Evolutionary conservation across 2,797 vertebrate genomes (phyloP), one percentile per base, ranked within the genome.

Genomic region (Platyrinchus mystaceus): DNA sequence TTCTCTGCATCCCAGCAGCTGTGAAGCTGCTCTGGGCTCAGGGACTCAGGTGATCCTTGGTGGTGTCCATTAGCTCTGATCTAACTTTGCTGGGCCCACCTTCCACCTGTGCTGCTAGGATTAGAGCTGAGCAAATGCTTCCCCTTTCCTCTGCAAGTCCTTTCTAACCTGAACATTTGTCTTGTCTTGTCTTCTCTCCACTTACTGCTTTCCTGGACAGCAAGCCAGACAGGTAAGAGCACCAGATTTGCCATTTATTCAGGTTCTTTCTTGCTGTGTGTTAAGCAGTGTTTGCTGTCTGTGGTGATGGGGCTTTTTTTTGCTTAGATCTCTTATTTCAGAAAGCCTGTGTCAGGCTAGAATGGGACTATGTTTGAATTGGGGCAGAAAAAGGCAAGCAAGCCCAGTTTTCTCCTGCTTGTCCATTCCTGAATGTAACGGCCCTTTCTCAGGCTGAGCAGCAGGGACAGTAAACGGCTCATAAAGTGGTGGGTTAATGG

Each of bases 221-320:
- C 98, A 99, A 99, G 97, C 99, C 99, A 89, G 99, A 99, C 99
- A 99, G 99, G 99, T 99, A 98, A 99, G 99, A 97, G 94, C 95
- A 36, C 56, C 83, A 34, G 70, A 84, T 92, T 95, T 91, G 88
- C 67, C 49, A 5, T 90, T 93, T 95, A 2, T 56, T 91, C 23
- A 88, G 89, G 85, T 50, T 95, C 71, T 79, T 76, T 36, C 55
- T 60, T 63, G 87, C 79, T 86, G 50, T 75, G 64, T 62, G 46
- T 71, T 68, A 39, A 78, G 53, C 17, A 37, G 59, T 41, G 53
- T 9, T 82, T 17, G 9, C 52, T 87, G 58, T 39, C 69, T 55
- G 37, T 63, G 87, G 53, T 56, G 87, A 4, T 69, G 86, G 81
- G 76, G 34, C 55, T 89, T 75, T 53, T 75, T 53, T 34, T 21